Base-by-base conservation (phyloP, 2,888 invertebrate species). In the Homarus gammarus region DNA sequence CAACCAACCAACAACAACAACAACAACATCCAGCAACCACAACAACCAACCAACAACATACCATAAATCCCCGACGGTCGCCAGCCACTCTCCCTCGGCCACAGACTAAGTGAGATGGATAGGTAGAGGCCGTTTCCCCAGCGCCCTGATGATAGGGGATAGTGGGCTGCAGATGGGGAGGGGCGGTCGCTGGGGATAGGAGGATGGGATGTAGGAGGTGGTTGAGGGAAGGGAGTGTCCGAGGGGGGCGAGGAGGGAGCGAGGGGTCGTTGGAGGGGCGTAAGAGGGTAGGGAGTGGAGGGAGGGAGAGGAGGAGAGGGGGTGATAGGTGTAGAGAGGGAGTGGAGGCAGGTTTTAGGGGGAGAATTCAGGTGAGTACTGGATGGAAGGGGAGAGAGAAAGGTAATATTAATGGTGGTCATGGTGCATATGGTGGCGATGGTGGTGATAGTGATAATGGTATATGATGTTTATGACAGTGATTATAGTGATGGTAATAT, bases 31-130 rank as follows among this genome's bases (percentile, higher is more conserved):
- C 64, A 5, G 1, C 70, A n/a, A 15, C 5, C 70, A 2, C 70
- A 2, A 15, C 70, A 0, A 27, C 70, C 70, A 15, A 27, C 27
- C n/a, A 15, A 31, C 68, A n/a, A 22, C 68, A 10, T 31, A 10
- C 68, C 68, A 31, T 31, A 8, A 44, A 44, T 44, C 44, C 44
- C 44, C 44, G 44, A 44, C 44, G 44, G 12, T 44, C 44, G 44
- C 44, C 6, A 44, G 44, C 12, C 27, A n/a, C 10, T 31, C 27
- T 10, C 68, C 68, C 44, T 31, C 31, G 68, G 31, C 68, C 31
- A n/a, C 10, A 70, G 15, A n/a, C 5, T 70, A 70, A 70, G 70
- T 70, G 70, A 70, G 70, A 70, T 15, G 31, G 70, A 70, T 70
- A 31, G 70, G 70, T 27, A 31, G 27, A 31, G 31, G 15, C 70